Percentiles rank a stretch among this genome's conserved stretches.
Evolutionary conservation across 1,140 invertebrate species (phyloP).

Genomic region (Phymastichus coffea): DNA sequence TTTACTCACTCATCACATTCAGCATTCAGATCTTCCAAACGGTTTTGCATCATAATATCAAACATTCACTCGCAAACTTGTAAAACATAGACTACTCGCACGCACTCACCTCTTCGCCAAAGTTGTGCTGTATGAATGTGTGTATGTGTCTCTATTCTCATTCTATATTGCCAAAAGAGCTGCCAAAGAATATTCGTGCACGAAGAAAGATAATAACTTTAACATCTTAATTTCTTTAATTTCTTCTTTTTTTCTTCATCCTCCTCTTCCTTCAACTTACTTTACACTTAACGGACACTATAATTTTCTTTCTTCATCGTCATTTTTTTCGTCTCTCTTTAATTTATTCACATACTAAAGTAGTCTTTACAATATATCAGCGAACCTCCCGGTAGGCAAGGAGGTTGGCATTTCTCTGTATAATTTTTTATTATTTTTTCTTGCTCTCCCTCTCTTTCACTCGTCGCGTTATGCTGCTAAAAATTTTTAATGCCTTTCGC

Average conservation of each 20-base stretch:
- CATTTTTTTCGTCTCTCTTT: slow-evolving; percentile 39
- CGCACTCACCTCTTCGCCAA: slow-evolving; percentile 26
- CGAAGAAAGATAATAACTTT: slow-evolving; percentile 43
- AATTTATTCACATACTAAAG: slow-evolving; percentile 47
- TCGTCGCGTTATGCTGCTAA: slow-evolving; percentile 26
- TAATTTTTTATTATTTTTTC: slow-evolving; percentile 50
- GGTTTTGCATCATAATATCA: no score
- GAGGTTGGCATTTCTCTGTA: slow-evolving; percentile 56
- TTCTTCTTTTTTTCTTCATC: slow-evolving; percentile 5
- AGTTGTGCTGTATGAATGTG: slow-evolving; percentile 27
- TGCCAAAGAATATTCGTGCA: slow-evolving; percentile 50
- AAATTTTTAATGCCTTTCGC: slow-evolving; percentile 22
- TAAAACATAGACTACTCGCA: slow-evolving; percentile 15
- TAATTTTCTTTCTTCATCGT: slow-evolving; percentile 49
- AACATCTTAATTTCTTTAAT: slow-evolving; percentile 40
- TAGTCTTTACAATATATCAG: slow-evolving; percentile 56
- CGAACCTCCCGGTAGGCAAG: slow-evolving; percentile 58
- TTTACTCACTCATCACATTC: slow-evolving; percentile 6
- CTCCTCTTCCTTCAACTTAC: slow-evolving; percentile 33
- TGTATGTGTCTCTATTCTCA: slow-evolving; percentile 44
- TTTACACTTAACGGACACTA: slow-evolving; percentile 56
- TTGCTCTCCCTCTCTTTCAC: slow-evolving; percentile 32
- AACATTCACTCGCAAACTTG: slow-evolving; percentile 5
- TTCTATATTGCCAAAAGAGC: slow-evolving; percentile 52
- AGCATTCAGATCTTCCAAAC: no score